Base-by-base conservation (phyloP, 2,797 vertebrate genomes). In the Sebastes oblongus region DNA sequence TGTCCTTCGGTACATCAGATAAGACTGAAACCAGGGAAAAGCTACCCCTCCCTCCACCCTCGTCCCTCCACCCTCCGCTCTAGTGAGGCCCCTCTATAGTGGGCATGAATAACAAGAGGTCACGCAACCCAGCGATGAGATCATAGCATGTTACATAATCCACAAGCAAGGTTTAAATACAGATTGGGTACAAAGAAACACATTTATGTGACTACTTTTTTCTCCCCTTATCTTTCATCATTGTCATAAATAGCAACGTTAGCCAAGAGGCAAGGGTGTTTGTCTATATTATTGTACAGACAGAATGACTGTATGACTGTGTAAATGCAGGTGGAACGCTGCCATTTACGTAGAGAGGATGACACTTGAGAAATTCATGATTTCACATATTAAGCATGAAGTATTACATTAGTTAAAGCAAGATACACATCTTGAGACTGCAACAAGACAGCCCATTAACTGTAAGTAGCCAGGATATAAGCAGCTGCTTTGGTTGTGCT, bases 1-100 rank as follows among this genome's bases (percentile, higher is more conserved):
- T 91, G 83, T 90, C 72, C 66, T 66, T 36, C 62, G 36, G 64
- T 52, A 75, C 67, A 86, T 88, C 66, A 90, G 88, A 89, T 89
- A 85, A 85, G 66, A 59, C 22, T 81, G 39, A 78, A 86, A 77
- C 42, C 29, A 58, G 72, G 67, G 64, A 61, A 82, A 52, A n/a
- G 39, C 56, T 7, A 54, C 75, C 80, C 83, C 80, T 81, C 83
- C 81, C 70, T 46, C 39, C 39, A 16, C 39, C 39, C 39, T 42
- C 13, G 13, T 66, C 42, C 42, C 16, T 78, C 81, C 55, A 20
- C 25, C 56, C 67, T 81, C 36, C 27, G 55, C 76, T 71, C 54
- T 36, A 50, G 32, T 69, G 74, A 64, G 75, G 82, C 85, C 83
- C 75, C 71, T 65, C 80, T 74, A 50, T 85, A 74, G 82, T 58